A percentile compares a stretch with the other conserved stretches of the same genome.
Conservation (phyloP, 1,140 invertebrate genomes). For the Zophobas morio region DNA sequence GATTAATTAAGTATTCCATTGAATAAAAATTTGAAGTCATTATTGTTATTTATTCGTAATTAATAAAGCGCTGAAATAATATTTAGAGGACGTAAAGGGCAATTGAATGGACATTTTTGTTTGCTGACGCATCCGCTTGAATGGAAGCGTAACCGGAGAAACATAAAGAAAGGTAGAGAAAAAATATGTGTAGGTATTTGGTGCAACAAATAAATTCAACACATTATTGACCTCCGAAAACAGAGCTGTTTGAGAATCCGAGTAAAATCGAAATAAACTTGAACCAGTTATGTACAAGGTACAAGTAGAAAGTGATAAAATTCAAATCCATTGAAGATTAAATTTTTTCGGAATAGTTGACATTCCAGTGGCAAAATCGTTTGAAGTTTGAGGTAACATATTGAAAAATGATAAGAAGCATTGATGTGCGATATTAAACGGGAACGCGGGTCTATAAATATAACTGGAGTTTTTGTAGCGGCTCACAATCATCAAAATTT, state of each 20-base stretch:
- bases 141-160: not conserved
- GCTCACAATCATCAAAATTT: constrained; percentile 16
- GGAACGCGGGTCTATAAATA: constrained; percentile 36
- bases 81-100: not conserved
- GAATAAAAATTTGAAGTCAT: constrained; percentile 7
- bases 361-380: constrained; percentile 22
- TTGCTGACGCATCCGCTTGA: not conserved
- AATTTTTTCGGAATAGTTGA: constrained; percentile 34
- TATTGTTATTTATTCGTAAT: constrained; percentile 34
- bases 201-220: constrained; percentile 6
- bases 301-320: not conserved
- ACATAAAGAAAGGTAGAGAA: not conserved
- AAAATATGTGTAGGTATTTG: not conserved
- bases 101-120: constrained; percentile 14
- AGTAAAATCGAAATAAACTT: too few relatives aligned
- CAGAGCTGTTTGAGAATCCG: not conserved
- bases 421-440: constrained; percentile 41
- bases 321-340: constrained; percentile 27
- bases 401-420: constrained; percentile 42
- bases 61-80: constrained; percentile 28
- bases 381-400: constrained; percentile 36
- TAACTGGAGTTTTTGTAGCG: constrained; percentile 24
- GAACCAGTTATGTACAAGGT: too few relatives aligned
- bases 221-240: constrained; percentile 26
- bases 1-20: constrained; percentile 27